phyloP scores from a whole-genome alignment of 92 coral and sea anemone genomes.

The Porites cylindrica region DNA sequence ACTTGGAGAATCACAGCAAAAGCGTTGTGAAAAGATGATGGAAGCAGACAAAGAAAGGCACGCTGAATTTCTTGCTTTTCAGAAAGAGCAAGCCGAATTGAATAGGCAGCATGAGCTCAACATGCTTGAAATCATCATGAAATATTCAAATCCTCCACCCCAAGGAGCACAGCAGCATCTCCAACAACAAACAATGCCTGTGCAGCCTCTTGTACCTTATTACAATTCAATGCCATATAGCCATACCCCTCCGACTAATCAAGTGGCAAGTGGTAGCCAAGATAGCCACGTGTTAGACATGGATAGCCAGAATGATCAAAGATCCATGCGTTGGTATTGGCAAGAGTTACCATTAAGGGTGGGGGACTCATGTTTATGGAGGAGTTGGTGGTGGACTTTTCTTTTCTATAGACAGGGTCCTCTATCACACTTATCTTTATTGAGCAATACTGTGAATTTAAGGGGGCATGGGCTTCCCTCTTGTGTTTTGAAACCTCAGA shows the following conservation, averaged over 20 bases:
- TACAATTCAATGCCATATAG: constrained; percentile 32
- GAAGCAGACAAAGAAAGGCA: constrained; percentile 61
- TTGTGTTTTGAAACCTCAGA: constrained; percentile 30
- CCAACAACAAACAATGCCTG: constrained; percentile 42
- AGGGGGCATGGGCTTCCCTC: constrained; percentile 25
- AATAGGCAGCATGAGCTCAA: constrained; percentile 60
- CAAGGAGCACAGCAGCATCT: constrained; percentile 30
- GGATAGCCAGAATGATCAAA: constrained; percentile 43
- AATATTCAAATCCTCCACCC: constrained; percentile 47
- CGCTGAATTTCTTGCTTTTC: constrained; percentile 53
- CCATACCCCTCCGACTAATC: constrained; percentile 43
- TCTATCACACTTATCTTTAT: background rate
- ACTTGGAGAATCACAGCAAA: constrained; percentile 53
- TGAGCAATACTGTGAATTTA: constrained; percentile 24
- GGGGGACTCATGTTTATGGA: constrained; percentile 3
- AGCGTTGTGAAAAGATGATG: constrained; percentile 43
- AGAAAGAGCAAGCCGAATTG: constrained; percentile 62
- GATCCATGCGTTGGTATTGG: constrained; percentile 39
- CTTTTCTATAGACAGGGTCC: constrained; percentile 5
- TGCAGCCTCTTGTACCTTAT: constrained; percentile 34
- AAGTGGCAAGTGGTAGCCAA: constrained; percentile 44
- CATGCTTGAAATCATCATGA: constrained; percentile 52
- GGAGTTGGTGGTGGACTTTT: constrained; percentile 15
- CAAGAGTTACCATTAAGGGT: background rate
- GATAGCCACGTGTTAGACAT: constrained; percentile 48